These are phyloP conservation scores for Potorous gilbertii DNA, from an alignment of 2,797 vertebrate species.

Conservation along the genomic window DNA sequence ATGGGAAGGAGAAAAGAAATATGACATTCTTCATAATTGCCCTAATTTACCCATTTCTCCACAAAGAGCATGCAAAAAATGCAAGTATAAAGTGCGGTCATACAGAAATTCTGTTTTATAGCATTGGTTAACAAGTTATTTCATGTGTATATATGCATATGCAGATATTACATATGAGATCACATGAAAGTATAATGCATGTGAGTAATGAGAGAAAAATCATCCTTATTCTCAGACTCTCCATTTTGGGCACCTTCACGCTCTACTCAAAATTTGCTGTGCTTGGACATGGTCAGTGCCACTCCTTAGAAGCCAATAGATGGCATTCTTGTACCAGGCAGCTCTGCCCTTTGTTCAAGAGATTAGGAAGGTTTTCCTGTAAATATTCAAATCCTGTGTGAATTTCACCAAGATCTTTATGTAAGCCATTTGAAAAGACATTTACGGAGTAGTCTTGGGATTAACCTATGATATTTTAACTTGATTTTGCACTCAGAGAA, in stretches of 20 bases:
- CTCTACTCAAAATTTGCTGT: conserved; percentile 41
- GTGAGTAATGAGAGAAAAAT: conserved; percentile 1
- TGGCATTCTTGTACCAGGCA: conserved; percentile 78
- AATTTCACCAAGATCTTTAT: conserved; percentile 68
- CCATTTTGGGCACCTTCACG: conserved; percentile 39
- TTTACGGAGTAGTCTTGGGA: conserved; percentile 34
- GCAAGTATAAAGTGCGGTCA: not conserved
- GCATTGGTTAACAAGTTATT: not conserved
- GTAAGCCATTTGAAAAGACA: conserved; percentile 46
- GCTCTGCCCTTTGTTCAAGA: conserved; percentile 64
- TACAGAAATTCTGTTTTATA: conserved; percentile 27
- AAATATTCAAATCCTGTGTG: conserved; percentile 54
- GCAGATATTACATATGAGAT: not conserved
- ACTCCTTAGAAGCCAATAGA: conserved; percentile 73
- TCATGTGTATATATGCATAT: not conserved
- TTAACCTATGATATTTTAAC: conserved; percentile 21
- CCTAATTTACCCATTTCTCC: not conserved
- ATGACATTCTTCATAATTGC: not conserved
- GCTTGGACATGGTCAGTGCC: conserved; percentile 53
- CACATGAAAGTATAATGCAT: conserved; percentile 1
- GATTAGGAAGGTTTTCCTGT: conserved; percentile 44
- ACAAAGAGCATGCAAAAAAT: conserved; percentile 1
- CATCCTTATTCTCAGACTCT: conserved; percentile 34
- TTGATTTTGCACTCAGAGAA: conserved; percentile 61
- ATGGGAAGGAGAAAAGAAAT: not conserved